Base-by-base conservation (phyloP, 1,140 invertebrate genomes). In the Chlorops oryzae region DNA sequence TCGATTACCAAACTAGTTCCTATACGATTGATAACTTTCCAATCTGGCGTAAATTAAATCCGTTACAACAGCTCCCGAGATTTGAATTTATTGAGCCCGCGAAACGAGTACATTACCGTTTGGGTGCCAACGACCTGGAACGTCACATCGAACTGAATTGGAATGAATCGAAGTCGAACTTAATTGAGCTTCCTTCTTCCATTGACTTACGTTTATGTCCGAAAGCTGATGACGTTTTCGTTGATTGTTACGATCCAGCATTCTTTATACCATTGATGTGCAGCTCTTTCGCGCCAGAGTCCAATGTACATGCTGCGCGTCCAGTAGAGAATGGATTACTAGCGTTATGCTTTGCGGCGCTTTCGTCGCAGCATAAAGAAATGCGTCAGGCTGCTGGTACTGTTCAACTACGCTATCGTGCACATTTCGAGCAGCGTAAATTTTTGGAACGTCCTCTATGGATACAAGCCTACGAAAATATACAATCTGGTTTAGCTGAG, bases 21-120 rank as follows among this genome's bases (percentile, higher is more conserved):
- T 76, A 77, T 22, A 90, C 87, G 2, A 78, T 90, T 2, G 75
- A 76, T 57, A 77, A 85, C 59, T 90, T 86, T 67, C 85, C 86
- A 18, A 59, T 70, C 18, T 72, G 69, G 66, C 57, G 70, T 2
- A 58, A 56, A 22, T 37, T 72, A 23, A 56, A 71, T 49, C 51
- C 61, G 22, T 49, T 57, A 9, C 28, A 61, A 18, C 69, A 72
- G 44, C 6, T 71, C 40, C 69, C 69, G 0, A 13, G 28, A 1
- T 7, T 58, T 7, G 23, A 59, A 39, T 72, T 72, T 49, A 22
- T 48, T 1, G 51, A 67, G 48, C 64, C 64, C 0, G 10, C 39
- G 0, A 37, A n/a, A 0, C 57, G 57, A 25, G 53, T 47, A 1
- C 22, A 49, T 7, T 44, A 50, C 7, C 25, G 13, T 2, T 70